Base-by-base conservation (phyloP, 2,888 invertebrate genomes). In the Cheilosia vulpina region DNA sequence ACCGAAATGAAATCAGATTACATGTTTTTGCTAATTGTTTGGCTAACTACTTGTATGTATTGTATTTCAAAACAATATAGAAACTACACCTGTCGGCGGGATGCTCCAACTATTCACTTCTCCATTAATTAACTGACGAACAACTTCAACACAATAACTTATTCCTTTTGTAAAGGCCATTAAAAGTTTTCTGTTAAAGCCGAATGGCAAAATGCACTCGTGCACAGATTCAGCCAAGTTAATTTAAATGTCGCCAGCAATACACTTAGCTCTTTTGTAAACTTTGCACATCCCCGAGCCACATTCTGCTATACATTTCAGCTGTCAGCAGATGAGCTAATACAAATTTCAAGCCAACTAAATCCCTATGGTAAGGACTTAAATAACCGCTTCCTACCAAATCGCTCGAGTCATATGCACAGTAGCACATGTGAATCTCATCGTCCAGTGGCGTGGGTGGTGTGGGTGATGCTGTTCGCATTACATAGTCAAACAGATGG, bases 401-500 rank as follows among this genome's bases (percentile, higher is more conserved):
- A 77, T 60, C 52, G 60, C 68, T 68, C 19, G 5, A 45, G 62
- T 41, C 15, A 27, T 27, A 27, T 21, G 21, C 2, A 55, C 31
- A 21, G 57, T 50, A 52, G 71, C 50, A 63, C 57, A 60, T 69
- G 69, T 53, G 62, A 43, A 69, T 57, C 63, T 65, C 78, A 71
- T 79, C 63, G 55, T 31, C 62, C 77, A 19, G 17, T 34, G 60
- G 60, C 17, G 58, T 38, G 53, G 65, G 27, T 60, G 17, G 53
- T 47, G 53, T 38, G 52, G 60, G 53, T 57, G 11, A 31, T 71
- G 63, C 57, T 71, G 71, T 41, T 58, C 52, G 38, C 65, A 50
- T 45, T n/a, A 43, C 41, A 53, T 45, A 7, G 19, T 19, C 53
- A 66, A 66, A 73, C 73, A 72, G 68, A 75, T 68, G 75, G 41